Evolutionary conservation across 2,113 vertebrate genomes (phyloP).

Genomic region (Oriolus oriolus): DNA sequence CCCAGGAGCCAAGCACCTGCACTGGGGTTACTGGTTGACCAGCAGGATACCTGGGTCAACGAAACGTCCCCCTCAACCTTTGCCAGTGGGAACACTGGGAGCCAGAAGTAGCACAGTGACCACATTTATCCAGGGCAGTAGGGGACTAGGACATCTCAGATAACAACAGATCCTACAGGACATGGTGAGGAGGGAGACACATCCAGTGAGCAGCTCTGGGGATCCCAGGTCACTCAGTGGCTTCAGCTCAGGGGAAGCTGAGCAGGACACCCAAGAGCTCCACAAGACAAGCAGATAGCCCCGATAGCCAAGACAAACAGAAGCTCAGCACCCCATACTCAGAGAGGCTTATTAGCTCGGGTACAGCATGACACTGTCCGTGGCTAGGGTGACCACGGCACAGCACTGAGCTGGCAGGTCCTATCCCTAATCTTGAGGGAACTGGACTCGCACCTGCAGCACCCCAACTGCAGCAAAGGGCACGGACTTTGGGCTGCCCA

Average conservation of each 20-base stretch:
- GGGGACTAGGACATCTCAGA: neutral
- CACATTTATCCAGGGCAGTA: neutral
- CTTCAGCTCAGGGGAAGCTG: neutral
- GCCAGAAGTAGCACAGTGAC: neutral
- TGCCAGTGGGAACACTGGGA: neutral
- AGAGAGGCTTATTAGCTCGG: neutral
- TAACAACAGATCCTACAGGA: neutral
- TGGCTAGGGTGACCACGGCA: neutral
- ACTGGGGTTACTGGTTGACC: too few relatives aligned
- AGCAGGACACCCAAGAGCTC: neutral
- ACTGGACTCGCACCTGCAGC: accelerated
- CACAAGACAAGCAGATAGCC: neutral
- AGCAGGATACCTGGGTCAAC: neutral
- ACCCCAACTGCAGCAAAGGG: neutral
- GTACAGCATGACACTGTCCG: neutral
- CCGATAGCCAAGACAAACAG: neutral
- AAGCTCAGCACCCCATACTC: neutral
- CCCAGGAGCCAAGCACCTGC: neutral
- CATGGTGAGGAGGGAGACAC: neutral
- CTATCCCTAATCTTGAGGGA: neutral
- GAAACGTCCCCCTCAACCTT: neutral
- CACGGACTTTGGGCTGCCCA: neutral
- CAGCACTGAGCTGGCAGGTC: neutral
- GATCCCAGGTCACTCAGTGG: neutral
- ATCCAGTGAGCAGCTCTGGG: neutral